phyloP scores from a whole-genome alignment of 2,888 invertebrate genomes.

The Cryptus viduatorius region DNA sequence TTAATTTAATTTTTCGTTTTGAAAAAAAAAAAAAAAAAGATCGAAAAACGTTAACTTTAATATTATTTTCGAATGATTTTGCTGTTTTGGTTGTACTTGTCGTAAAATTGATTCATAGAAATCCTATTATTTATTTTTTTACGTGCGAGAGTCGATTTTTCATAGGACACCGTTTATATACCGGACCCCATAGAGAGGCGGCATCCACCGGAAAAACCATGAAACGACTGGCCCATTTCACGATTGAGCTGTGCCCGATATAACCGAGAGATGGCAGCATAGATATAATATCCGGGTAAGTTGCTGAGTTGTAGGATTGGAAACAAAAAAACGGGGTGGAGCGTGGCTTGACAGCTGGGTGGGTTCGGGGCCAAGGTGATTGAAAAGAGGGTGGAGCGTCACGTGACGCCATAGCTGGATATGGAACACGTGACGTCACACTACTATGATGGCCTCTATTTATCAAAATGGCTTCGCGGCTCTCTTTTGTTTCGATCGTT shows the following conservation, averaged over 20 bases:
- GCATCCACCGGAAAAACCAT: conserved; percentile 81
- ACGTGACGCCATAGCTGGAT: conserved; percentile 85
- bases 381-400: conserved; percentile 88
- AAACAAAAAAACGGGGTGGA: conserved; percentile 84
- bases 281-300: conserved; percentile 74
- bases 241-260: conserved; percentile 79
- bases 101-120: neutral
- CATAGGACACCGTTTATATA: conserved; percentile 71
- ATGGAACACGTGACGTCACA: conserved; percentile 84
- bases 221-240: conserved; percentile 78
- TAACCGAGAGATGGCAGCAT: conserved; percentile 83
- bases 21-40: neutral
- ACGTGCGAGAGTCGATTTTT: conserved; percentile 4
- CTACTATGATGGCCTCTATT: conserved; percentile 88
- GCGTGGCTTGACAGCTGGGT: conserved; percentile 85
- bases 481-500: conserved; percentile 75
- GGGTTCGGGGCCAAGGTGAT: conserved; percentile 86
- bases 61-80: too few species aligned
- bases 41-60: too few species aligned
- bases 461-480: conserved; percentile 86
- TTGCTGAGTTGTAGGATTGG: conserved; percentile 45
- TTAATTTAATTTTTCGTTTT: too few species aligned
- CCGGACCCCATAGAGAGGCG: conserved; percentile 78
- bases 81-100: neutral
- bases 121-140: neutral